Conservation (phyloP, 1,140 invertebrate genomes). For the Camponotus pennsylvanicus region DNA sequence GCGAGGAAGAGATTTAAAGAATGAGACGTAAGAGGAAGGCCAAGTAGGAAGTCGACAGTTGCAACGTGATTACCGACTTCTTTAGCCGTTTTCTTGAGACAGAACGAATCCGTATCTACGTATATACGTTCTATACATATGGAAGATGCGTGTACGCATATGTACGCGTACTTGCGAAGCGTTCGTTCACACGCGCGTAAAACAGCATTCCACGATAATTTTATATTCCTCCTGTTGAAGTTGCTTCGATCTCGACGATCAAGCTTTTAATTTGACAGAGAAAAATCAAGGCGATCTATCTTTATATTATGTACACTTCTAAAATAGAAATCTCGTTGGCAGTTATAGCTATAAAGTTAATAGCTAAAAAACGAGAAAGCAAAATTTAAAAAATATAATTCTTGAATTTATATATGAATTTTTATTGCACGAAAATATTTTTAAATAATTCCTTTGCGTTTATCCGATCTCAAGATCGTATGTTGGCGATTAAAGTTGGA, state of each 20-base stretch:
- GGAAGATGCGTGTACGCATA: constrained; percentile 25
- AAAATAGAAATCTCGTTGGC: background rate
- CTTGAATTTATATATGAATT: background rate
- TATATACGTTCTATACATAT: background rate
- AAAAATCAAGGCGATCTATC: background rate
- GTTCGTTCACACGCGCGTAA: constrained; percentile 7
- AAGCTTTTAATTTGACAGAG: background rate
- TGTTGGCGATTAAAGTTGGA: background rate
- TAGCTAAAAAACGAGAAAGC: too few relatives aligned
- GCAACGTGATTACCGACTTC: constrained; percentile 17
- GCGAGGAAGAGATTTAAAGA: background rate
- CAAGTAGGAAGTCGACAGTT: constrained; percentile 40
- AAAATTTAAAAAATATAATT: background rate
- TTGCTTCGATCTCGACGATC: background rate
- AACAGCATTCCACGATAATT: constrained; percentile 55
- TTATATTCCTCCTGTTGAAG: constrained; percentile 24
- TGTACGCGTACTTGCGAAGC: background rate
- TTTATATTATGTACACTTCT: background rate
- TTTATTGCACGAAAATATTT: background rate
- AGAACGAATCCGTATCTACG: constrained; percentile 18
- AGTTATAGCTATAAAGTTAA: background rate
- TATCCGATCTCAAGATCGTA: background rate
- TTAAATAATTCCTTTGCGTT: constrained; percentile 11
- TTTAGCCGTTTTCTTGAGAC: constrained; percentile 5
- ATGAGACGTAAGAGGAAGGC: background rate